Evolutionary conservation across 1,140 invertebrate genomes (phyloP).

Genomic region (Saccostrea cuccullata): DNA sequence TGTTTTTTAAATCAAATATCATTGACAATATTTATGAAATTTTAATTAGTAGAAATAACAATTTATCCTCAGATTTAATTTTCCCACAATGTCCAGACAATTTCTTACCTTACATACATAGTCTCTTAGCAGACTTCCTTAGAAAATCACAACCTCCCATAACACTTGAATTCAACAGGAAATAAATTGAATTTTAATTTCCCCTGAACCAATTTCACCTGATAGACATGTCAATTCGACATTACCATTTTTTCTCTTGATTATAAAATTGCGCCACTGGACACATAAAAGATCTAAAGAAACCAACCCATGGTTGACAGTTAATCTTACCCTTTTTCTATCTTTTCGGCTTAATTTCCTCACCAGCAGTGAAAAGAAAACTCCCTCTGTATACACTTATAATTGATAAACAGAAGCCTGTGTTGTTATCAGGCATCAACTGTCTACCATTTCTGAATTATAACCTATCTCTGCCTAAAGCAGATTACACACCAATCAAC

Average conservation of each 20-base stretch:
- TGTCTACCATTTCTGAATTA: conserved; percentile 28
- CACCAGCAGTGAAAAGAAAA: conserved; percentile 35
- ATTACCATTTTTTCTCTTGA: conserved; percentile 9
- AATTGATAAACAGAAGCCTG: conserved; percentile 27
- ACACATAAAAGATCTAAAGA: neutral
- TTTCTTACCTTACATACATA: neutral
- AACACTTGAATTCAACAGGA: conserved; percentile 22
- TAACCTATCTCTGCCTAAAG: conserved; percentile 16
- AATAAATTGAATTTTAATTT: conserved; percentile 36
- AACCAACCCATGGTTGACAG: neutral
- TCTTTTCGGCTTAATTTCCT: conserved; percentile 20
- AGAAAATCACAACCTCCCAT: neutral
- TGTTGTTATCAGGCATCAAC: conserved; percentile 28
- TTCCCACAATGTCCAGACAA: neutral
- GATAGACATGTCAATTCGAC: conserved; percentile 27
- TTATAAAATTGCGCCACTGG: neutral
- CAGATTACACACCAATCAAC: conserved; percentile 11
- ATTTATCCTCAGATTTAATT: neutral
- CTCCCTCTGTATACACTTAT: conserved; percentile 5
- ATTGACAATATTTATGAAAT: no score
- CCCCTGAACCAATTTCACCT: conserved; percentile 1
- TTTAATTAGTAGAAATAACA: neutral
- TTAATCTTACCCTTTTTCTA: neutral
- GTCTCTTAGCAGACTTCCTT: neutral
- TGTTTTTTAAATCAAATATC: no score